Conservation (phyloP, 2,113 vertebrate species). For the Callipepla californica region DNA sequence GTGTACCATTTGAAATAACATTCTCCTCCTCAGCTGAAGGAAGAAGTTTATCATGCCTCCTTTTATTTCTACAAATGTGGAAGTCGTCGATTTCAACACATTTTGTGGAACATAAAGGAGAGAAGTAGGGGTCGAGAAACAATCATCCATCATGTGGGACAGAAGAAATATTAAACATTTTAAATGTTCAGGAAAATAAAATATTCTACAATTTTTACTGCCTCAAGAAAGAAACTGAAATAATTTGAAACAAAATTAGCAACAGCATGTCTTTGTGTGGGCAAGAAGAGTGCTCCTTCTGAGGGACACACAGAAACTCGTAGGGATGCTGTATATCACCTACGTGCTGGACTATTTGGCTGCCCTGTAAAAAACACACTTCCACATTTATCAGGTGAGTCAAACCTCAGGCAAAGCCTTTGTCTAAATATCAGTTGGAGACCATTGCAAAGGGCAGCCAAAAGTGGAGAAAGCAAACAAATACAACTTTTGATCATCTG, state of each 20-base stretch:
- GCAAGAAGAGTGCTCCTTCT: neutral
- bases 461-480: accelerated
- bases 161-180: neutral
- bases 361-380: neutral
- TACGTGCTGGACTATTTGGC: accelerated
- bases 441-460: neutral
- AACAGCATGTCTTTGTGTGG: neutral
- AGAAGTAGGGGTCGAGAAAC: neutral
- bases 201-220: neutral
- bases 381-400: neutral
- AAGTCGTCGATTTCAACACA: neutral
- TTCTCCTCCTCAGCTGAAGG: neutral
- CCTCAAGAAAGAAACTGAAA: neutral
- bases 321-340: neutral
- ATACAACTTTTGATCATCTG: neutral
- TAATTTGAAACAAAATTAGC: neutral
- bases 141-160: neutral
- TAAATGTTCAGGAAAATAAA: neutral
- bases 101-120: neutral
- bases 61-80: neutral
- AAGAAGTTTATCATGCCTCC: neutral
- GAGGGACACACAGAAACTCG: neutral
- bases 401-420: neutral
- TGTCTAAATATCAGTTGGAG: neutral
- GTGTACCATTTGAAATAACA: neutral